phyloP scores from a whole-genome alignment of 2,113 vertebrate genomes.

The Abramis brama region DNA sequence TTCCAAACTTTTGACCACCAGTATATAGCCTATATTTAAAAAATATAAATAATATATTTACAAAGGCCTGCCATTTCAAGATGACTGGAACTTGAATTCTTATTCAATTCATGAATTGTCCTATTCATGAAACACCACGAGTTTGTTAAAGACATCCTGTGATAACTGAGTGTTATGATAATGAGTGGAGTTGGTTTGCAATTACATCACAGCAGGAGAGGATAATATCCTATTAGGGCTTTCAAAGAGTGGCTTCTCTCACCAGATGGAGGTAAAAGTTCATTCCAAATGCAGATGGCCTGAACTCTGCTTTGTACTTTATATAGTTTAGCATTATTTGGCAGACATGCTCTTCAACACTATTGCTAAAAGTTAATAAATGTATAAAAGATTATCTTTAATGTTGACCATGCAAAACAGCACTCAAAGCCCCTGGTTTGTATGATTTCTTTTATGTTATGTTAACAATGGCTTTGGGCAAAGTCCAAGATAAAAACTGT shows the following conservation, averaged over 20 bases:
- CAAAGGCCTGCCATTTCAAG: not conserved
- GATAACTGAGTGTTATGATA: not conserved
- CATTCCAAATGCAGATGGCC: not conserved
- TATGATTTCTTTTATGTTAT: not conserved
- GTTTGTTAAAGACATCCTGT: not conserved
- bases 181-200: not conserved
- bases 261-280: constrained; percentile 1
- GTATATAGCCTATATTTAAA: too few relatives aligned
- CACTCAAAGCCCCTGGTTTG: not conserved
- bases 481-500: not conserved
- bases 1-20: too few relatives aligned
- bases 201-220: not conserved
- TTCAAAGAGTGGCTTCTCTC: not conserved
- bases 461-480: not conserved
- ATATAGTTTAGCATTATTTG: constrained; percentile 9
- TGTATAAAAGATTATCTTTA: not conserved
- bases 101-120: not conserved
- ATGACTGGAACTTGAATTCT: not conserved
- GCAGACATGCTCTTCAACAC: constrained; percentile 13
- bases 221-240: constrained; percentile 4
- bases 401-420: not conserved
- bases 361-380: not conserved
- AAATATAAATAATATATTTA: too few relatives aligned
- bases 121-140: not conserved
- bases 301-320: not conserved